Evolutionary conservation across 2,888 invertebrate genomes (phyloP), one percentile per base, ranked within the genome.

Genomic region (Caradrina clavipalpis): DNA sequence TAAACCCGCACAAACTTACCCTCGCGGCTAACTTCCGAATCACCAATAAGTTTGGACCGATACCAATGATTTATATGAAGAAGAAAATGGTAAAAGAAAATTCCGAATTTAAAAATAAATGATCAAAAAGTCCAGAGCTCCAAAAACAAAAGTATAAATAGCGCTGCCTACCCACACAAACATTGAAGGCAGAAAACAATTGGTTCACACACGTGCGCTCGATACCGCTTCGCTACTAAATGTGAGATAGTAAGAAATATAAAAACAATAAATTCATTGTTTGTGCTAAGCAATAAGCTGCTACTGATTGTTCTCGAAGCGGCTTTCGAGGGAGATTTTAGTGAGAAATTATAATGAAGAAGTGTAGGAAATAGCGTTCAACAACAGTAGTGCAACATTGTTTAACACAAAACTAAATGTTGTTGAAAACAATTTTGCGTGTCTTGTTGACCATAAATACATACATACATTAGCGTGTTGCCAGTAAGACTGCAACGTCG

Each of bases 221-320:
- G 15, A 26, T 59, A 53, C 68, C 11, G 22, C 35, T 53, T 21
- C 49, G 13, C 42, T 31, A 75, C 60, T 67, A 76, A 78, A 83
- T 74, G 55, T 84, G 79, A 73, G 66, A 70, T 86, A 83, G 78
- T 82, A 81, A 79, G 93, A 88, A 86, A 82, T 79, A 85, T 85
- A 82, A 87, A 87, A 89, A 88, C 82, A 86, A 87, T 82, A 83
- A 86, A 76, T 77, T 77, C 84, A 88, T 88, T 86, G 89, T 89
- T 84, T 80, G 75, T 39, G 74, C 17, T 79, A 56, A 84, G 85
- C 84, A 83, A 69, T 69, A 66, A 54, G 42, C 60, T 45, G 60
- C 66, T 89, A 90, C 90, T 76, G 73, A 15, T 69, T 80, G 66
- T 85, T 85, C 84, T 87, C 86, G 87, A 86, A 49, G 15, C 56